Base-by-base conservation (phyloP, 1,140 invertebrate genomes). In the Meloidogyne floridensis region DNA sequence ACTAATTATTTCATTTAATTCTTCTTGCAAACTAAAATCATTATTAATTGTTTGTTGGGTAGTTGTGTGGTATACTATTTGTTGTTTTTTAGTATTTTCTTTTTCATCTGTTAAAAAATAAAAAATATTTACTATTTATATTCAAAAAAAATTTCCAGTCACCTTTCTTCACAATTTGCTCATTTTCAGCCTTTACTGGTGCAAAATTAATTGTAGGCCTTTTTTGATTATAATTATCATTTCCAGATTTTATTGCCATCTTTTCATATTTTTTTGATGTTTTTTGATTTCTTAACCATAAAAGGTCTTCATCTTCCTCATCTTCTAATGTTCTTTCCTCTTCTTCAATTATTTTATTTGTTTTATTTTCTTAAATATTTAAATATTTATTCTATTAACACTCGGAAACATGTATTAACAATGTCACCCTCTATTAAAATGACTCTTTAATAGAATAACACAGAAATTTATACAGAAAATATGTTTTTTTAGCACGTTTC, bases 1-100 rank as follows among this genome's bases (percentile, higher is more conserved):
- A 69, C 8, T 72, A 72, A 79, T 79, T 69, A 79, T 72, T 51
- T 79, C 77, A 18, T 79, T 79, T 72, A 79, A 51, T 53, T 79
- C 77, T 72, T 79, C 59, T 51, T 71, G 11, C 10, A 72, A 43
- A 74, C 18, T 51, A 7, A 6, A 54, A 74, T 54, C 13, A 74
- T 6, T 51, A 15, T 11, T 53, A 73, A 18, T 74, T 74, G 43
- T 47, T 65, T 65, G n/a, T 65, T n/a, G 15, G 59, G 59, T 65
- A 59, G 56, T 59, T 15, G 13, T 47, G 47, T 4, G 3, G 4
- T 65, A n/a, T 65, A 59, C 1, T 59, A 59, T 13, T 59, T 59
- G 13, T 11, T 11, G 13, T 15, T 73, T 73, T n/a, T 15, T 73
- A 15, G n/a, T 73, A 73, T n/a, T 5, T 13, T 51, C n/a, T 72